Evolutionary conservation across 2,888 invertebrate genomes (phyloP).

Genomic region (Stratiomys singularior): DNA sequence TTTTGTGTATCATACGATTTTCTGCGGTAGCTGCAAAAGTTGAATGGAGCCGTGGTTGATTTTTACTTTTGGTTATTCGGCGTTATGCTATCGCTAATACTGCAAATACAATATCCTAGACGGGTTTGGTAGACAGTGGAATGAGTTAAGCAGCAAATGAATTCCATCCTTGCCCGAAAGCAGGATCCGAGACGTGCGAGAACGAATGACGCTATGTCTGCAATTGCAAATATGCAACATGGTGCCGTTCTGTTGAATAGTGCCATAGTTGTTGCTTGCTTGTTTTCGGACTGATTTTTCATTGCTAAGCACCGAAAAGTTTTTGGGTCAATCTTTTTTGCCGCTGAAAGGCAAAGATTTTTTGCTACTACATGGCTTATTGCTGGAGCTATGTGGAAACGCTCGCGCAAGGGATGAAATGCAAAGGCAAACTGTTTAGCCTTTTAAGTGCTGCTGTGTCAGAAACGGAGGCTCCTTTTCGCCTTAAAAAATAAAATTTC

Average conservation of each 20-base stretch:
- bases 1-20: constrained; percentile 35
- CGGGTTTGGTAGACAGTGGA: background rate
- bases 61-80: constrained; percentile 38
- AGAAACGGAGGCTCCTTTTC: constrained; percentile 35
- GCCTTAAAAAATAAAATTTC: constrained; percentile 32
- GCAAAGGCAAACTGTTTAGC: constrained; percentile 44
- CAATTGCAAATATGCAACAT: constrained; percentile 43
- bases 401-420: constrained; percentile 33
- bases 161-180: background rate
- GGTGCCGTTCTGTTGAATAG: constrained; percentile 36
- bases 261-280: constrained; percentile 38
- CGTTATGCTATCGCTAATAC: constrained; percentile 23
- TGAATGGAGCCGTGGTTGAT: constrained; percentile 28
- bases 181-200: background rate
- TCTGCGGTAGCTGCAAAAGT: constrained; percentile 35
- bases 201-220: constrained; percentile 27
- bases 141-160: no score
- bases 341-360: constrained; percentile 20
- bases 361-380: constrained; percentile 28
- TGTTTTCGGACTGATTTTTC: constrained; percentile 44
- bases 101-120: constrained; percentile 13
- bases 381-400: constrained; percentile 9
- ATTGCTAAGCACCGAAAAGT: constrained; percentile 41
- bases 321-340: constrained; percentile 43
- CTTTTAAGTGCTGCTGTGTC: constrained; percentile 45